Evolutionary conservation across 2,888 invertebrate genomes (phyloP).

Genomic region (Phytoseiulus persimilis): DNA sequence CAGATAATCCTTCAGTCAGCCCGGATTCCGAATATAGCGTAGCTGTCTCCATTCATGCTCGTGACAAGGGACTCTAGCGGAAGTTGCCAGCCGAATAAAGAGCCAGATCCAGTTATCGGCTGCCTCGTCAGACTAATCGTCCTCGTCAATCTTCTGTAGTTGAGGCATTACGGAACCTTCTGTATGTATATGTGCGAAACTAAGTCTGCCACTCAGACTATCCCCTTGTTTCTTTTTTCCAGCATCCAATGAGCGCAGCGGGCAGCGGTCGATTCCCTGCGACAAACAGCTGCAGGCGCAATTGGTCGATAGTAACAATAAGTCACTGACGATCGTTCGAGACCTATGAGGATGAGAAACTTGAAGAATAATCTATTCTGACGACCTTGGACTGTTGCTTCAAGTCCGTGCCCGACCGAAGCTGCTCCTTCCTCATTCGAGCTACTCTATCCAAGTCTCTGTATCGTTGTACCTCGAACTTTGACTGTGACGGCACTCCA

Average conservation of each 20-base stretch:
- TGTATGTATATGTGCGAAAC: not conserved
- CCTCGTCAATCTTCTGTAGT: not conserved
- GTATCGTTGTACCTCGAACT: too few species aligned
- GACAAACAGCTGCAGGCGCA: not conserved
- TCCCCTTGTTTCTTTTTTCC: not conserved
- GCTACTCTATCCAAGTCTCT: too few species aligned
- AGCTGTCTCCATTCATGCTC: not conserved
- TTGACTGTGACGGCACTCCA: too few species aligned
- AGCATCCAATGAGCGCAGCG: not conserved
- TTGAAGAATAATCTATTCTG: not conserved
- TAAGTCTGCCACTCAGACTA: not conserved
- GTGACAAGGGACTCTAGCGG: not conserved
- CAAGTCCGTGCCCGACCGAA: not conserved
- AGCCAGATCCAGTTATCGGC: not conserved
- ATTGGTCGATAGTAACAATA: not conserved
- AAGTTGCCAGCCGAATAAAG: not conserved
- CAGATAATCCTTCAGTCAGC: too few species aligned
- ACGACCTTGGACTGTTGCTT: not conserved
- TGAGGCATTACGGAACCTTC: not conserved
- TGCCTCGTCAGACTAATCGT: not conserved
- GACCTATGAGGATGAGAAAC: not conserved
- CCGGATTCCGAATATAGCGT: too few species aligned
- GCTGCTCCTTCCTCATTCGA: not conserved
- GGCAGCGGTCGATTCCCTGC: not conserved
- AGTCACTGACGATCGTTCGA: not conserved